Percentiles rank a stretch among this genome's conserved stretches.
Conservation (phyloP, 30 jellyfish, hydroid and myxozoan genomes). For the Cassiopea xamachana region DNA sequence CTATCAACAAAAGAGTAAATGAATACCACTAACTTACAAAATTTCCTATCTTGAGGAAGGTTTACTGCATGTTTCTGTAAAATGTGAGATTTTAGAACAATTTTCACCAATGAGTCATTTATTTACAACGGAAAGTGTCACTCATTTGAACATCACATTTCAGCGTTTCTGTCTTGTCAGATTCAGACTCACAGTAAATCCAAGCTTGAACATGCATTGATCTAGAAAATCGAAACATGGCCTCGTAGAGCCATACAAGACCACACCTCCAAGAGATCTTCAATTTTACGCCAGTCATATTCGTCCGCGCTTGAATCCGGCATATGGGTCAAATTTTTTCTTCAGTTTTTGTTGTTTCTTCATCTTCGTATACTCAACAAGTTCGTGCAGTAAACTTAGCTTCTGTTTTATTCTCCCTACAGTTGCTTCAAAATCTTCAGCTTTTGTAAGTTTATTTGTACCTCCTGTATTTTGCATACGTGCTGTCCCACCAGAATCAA, state of each 20-base stretch:
- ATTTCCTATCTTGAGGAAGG: not conserved
- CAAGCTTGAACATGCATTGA: too few species aligned
- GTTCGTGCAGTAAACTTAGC: slow-evolving; percentile 40
- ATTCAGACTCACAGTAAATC: too few species aligned
- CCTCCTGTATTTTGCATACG: not conserved
- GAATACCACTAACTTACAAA: not conserved
- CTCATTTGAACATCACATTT: too few species aligned
- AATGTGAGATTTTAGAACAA: not conserved
- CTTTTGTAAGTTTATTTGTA: not conserved
- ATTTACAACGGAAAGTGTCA: too few species aligned
- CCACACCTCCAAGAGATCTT: not conserved
- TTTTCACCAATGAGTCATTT: too few species aligned
- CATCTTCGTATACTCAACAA: slow-evolving; percentile 14
- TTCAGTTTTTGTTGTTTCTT: not conserved
- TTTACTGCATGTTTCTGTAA: not conserved
- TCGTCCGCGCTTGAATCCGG: slow-evolving; percentile 21
- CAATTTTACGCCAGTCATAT: not conserved
- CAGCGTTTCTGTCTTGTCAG: too few species aligned
- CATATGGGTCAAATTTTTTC: slow-evolving; percentile 37
- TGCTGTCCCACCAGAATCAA: slow-evolving; percentile 28
- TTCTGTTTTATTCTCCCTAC: slow-evolving; percentile 42
- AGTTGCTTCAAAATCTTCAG: slow-evolving; percentile 11
- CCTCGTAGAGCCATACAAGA: too few species aligned
- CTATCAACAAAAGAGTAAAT: too few species aligned
- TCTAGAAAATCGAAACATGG: too few species aligned